Evolutionary conservation across 2,888 invertebrate genomes (phyloP).

Genomic region (Aethes cnicana): DNA sequence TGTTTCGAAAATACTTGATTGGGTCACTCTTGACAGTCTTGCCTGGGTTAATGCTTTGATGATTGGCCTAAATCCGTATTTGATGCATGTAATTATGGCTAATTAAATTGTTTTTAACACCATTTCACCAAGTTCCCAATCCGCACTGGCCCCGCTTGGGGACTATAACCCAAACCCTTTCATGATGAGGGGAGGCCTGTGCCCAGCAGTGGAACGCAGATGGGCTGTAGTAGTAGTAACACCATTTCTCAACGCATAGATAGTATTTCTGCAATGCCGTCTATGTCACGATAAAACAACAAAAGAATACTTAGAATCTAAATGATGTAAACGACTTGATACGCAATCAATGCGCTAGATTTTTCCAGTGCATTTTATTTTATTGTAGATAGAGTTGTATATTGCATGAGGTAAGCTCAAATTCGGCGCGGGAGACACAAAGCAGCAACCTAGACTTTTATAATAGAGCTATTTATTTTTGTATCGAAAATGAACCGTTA

Average conservation of each 20-base stretch:
- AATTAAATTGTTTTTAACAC: constrained; percentile 11
- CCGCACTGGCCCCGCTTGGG: no score
- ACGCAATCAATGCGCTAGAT: no score
- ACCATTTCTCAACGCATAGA: not conserved
- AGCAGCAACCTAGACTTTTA: constrained; percentile 16
- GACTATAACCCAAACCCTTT: no score
- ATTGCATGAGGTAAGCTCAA: not conserved
- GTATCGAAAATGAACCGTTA: constrained; percentile 17
- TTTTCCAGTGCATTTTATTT: constrained; percentile 4
- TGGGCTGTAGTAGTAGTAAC: not conserved
- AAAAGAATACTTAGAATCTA: no score
- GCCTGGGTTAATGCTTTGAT: constrained; percentile 17
- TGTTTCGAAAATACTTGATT: constrained; percentile 11
- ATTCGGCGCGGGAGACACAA: not conserved
- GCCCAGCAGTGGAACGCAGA: no score
- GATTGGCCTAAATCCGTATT: constrained; percentile 14
- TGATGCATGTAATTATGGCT: constrained; percentile 14
- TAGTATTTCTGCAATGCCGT: not conserved
- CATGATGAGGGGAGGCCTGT: no score
- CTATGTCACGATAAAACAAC: no score
- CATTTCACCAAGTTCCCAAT: no score
- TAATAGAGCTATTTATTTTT: constrained; percentile 12
- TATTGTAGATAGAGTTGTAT: not conserved
- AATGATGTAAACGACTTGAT: no score
- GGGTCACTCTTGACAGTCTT: constrained; percentile 3